phyloP scores from a whole-genome alignment of 2,888 invertebrate species.

The Exephanes ischioxanthus region DNA sequence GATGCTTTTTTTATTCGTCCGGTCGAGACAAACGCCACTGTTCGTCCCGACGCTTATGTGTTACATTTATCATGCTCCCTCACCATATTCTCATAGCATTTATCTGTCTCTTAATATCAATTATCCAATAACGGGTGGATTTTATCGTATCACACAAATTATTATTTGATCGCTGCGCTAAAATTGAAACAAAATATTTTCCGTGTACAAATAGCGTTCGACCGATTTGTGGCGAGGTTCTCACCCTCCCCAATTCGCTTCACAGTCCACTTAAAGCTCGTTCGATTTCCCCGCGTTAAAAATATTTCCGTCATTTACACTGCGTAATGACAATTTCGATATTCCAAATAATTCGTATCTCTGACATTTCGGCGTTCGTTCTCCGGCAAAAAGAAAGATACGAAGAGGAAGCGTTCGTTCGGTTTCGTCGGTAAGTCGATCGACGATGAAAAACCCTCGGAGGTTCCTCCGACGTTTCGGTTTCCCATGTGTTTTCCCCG shows the following conservation, averaged over 20 bases:
- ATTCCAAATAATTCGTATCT: not conserved
- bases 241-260: not conserved
- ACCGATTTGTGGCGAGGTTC: not conserved
- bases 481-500: not conserved
- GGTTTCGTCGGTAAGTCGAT: not conserved
- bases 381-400: not conserved
- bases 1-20: not conserved
- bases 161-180: not conserved
- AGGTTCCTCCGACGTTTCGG: not conserved
- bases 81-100: not conserved
- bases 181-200: not conserved
- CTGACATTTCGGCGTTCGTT: not conserved
- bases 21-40: not conserved
- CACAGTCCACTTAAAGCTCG: not conserved
- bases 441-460: not conserved
- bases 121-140: not conserved
- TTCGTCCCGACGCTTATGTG: not conserved
- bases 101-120: not conserved
- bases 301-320: not conserved
- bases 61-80: not conserved
- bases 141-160: too few relatives aligned
- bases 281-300: not conserved
- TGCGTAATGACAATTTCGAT: not conserved
- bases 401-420: not conserved
- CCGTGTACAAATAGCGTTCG: not conserved